Percentiles rank a stretch among this genome's conserved stretches.
Evolutionary conservation across 2,888 invertebrate genomes (phyloP).

Genomic region (Lasioglossum villosulum): DNA sequence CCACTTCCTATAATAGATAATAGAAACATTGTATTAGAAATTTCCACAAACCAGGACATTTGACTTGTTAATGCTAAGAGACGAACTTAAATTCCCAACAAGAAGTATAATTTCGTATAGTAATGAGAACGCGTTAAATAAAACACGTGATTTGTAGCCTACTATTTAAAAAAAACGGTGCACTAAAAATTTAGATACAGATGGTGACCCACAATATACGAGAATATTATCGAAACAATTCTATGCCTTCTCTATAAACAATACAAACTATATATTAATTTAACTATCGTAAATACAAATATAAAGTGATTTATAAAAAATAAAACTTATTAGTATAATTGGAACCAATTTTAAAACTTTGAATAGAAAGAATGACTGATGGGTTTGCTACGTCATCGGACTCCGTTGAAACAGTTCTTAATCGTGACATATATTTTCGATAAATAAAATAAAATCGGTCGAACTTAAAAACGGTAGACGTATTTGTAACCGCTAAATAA

Average conservation of each 20-base stretch:
- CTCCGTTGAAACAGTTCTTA: slow-evolving; percentile 33
- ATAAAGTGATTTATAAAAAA: not conserved
- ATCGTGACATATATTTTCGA: slow-evolving; percentile 48
- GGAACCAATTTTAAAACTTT: slow-evolving; percentile 27
- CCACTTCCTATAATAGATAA: slow-evolving; percentile 83
- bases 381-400: slow-evolving; percentile 66
- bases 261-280: not conserved
- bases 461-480: slow-evolving; percentile 12
- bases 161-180: not conserved
- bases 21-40: not conserved
- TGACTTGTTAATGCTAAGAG: not conserved
- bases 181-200: slow-evolving; percentile 18
- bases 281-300: not conserved
- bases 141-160: not conserved
- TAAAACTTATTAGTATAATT: not conserved
- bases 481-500: slow-evolving; percentile 19
- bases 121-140: not conserved
- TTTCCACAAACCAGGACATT: not conserved
- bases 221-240: not conserved
- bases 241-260: not conserved
- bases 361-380: slow-evolving; percentile 35
- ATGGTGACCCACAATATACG: slow-evolving; percentile 36
- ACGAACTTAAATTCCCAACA: not conserved
- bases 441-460: slow-evolving; percentile 10
- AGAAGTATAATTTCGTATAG: not conserved